A percentile compares a stretch with the other conserved stretches of the same genome.
phyloP scores from a whole-genome alignment of 2,888 invertebrate genomes.

The Carterocephalus palaemon region DNA sequence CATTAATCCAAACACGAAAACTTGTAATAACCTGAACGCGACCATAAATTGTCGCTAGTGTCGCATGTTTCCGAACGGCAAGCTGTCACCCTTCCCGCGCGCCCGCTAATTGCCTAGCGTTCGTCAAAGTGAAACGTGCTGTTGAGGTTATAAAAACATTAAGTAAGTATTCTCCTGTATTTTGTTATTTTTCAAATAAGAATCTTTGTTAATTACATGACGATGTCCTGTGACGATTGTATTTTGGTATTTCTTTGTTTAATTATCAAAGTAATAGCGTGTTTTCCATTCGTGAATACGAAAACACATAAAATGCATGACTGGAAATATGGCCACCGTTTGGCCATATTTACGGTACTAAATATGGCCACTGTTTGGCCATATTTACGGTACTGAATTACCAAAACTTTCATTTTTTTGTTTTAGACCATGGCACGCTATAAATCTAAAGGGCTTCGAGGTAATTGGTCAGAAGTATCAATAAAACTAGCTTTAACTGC shows the following conservation, averaged over 20 bases:
- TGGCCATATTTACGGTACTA: too few relatives aligned
- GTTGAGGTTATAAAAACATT: constrained; percentile 22
- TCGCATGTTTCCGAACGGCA: too few relatives aligned
- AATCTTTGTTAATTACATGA: too few relatives aligned
- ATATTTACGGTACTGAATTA: constrained; percentile 24
- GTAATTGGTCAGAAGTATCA: constrained; percentile 27
- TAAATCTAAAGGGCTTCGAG: constrained; percentile 26
- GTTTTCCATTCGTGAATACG: constrained; percentile 27
- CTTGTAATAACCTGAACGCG: too few relatives aligned
- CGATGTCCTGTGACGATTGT: too few relatives aligned
- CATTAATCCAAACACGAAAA: too few relatives aligned
- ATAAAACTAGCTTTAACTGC: constrained; percentile 16
- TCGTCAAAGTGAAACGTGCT: not conserved
- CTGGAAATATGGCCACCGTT: constrained; percentile 25
- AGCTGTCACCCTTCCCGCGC: too few relatives aligned
- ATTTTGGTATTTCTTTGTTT: too few relatives aligned
- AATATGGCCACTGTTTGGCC: too few relatives aligned
- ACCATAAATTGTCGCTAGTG: too few relatives aligned
- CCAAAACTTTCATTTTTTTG: constrained; percentile 19
- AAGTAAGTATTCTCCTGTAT: constrained; percentile 26
- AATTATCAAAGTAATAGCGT: constrained; percentile 27
- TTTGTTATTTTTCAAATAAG: constrained; percentile 21
- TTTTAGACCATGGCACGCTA: constrained; percentile 28
- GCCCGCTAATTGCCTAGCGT: too few relatives aligned
- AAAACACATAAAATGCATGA: constrained; percentile 26